Base-by-base conservation (phyloP, 2,113 vertebrate species). In the Pollimyrus isidori region DNA sequence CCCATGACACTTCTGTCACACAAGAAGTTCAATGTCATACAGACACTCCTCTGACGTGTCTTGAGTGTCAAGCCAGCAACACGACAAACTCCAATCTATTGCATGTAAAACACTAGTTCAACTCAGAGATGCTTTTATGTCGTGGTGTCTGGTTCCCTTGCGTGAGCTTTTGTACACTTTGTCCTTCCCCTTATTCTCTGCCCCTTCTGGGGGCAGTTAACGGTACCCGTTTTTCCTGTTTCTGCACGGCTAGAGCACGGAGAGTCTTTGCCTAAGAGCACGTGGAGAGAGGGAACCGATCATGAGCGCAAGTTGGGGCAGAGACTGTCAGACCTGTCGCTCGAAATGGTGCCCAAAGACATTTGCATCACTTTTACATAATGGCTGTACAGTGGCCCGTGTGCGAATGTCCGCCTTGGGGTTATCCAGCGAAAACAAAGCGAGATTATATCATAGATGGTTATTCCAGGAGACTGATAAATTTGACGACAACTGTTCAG, bases 181-280 rank as follows among this genome's bases (percentile, higher is more conserved):
- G 85, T 39, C 11, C 45, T 82, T 82, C 19, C 76, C 39, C 39
- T 84, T 23, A 10, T 84, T 84, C 45, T 84, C 82, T 84, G 42
- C 5, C 45, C 82, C 45, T 45, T 42, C 42, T 45, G 39, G 82
- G 52, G 56, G 10, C 17, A 45, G 26, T 90, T 46, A n/a, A 69
- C 86, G 88, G 88, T 83, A 91, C 93, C 92, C 87, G 91, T 92
- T 93, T 58, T 90, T 93, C 94, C 92, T 92, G 93, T 95, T 95
- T 88, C 69, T 85, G 84, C 89, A 91, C 83, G 17, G 90, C 89
- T 84, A 90, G 23, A 17, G 89, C 52, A 11, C 89, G 82, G 86
- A 58, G 52, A 85, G 89, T 11, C 42, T 85, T 11, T 23, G 23
- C 46, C 10, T 23, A 15, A 21, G 4, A 56, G 48, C 10, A 39